These are phyloP conservation scores for Ataeniobius toweri DNA, from an alignment of 2,797 vertebrate genomes.

Conservation along the genomic window DNA sequence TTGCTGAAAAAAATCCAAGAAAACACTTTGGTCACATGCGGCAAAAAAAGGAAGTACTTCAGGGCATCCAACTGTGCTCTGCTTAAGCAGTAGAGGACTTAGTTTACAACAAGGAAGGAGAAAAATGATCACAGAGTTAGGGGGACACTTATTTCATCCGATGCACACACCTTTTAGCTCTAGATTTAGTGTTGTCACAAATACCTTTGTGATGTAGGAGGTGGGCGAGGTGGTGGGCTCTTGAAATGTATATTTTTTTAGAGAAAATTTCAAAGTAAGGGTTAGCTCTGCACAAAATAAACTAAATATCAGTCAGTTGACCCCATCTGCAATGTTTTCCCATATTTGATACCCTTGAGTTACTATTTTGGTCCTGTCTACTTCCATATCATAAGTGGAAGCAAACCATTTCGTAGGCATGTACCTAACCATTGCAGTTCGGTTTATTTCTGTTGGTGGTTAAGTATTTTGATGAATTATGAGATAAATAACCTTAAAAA, in stretches of 20 bases:
- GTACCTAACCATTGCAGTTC: neutral
- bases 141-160: neutral
- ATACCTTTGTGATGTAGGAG: neutral
- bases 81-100: conserved; percentile 16
- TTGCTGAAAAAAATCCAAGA: conserved; percentile 56
- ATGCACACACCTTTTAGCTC: neutral
- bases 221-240: neutral
- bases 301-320: neutral
- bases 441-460: neutral
- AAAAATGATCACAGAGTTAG: conserved; percentile 42
- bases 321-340: neutral
- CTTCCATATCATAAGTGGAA: neutral
- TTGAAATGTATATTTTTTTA: neutral
- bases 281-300: neutral
- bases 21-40: conserved; percentile 46
- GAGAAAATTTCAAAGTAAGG: neutral
- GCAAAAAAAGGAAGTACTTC: conserved; percentile 50
- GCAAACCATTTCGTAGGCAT: neutral
- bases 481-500: neutral
- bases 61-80: conserved; percentile 41
- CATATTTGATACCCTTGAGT: neutral
- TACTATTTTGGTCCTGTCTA: neutral
- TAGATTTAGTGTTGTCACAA: neutral
- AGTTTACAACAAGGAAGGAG: conserved; percentile 47
- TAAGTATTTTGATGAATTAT: neutral